phyloP scores from a whole-genome alignment of 2,797 vertebrate species.

The Microhierax caerulescens region DNA sequence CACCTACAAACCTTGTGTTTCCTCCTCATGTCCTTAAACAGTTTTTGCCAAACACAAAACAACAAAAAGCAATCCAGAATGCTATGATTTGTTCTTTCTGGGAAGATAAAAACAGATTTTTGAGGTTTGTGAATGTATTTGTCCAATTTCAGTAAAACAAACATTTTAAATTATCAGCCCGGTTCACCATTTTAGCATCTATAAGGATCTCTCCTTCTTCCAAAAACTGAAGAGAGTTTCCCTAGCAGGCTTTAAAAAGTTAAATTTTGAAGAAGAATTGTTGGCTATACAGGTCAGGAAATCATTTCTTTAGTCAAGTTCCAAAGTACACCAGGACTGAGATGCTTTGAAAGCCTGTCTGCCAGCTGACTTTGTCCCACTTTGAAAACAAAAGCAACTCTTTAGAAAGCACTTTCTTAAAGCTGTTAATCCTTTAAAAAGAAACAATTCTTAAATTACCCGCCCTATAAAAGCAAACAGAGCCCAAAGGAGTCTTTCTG shows the following conservation, averaged over 20 bases:
- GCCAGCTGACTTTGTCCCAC: neutral
- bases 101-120: neutral
- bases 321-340: neutral
- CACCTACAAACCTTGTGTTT: neutral
- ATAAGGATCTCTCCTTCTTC: neutral
- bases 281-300: neutral
- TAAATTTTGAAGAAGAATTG: neutral
- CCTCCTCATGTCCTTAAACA: neutral
- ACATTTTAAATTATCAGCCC: neutral
- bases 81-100: neutral
- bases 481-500: neutral
- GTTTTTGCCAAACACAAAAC: neutral
- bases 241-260: neutral
- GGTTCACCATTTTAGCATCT: neutral
- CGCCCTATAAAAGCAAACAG: neutral
- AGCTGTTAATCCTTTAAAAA: slow-evolving; percentile 28
- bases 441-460: slow-evolving; percentile 10
- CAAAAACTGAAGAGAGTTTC: neutral
- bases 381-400: slow-evolving; percentile 25
- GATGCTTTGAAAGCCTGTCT: neutral
- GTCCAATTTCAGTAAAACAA: neutral
- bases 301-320: neutral
- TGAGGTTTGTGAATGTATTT: neutral
- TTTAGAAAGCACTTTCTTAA: neutral
- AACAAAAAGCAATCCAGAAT: neutral